Evolutionary conservation across 2,888 invertebrate species (phyloP).

Genomic region (Acanthococcus lagerstroemiae): DNA sequence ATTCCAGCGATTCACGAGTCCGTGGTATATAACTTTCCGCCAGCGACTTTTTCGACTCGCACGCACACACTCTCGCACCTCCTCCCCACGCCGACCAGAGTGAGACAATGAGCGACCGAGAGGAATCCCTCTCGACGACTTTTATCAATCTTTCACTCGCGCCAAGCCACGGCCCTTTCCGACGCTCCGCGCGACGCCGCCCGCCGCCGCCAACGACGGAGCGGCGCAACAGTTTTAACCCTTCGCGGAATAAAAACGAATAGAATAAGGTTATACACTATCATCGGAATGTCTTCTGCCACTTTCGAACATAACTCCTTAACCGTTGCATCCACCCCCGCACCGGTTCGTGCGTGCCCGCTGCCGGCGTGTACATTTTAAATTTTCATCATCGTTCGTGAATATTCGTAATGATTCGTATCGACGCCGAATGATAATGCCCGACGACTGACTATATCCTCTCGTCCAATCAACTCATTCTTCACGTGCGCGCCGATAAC

Average conservation of each 20-base stretch:
- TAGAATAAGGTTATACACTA: constrained; percentile 18
- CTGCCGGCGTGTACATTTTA: no score
- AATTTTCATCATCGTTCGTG: constrained; percentile 25
- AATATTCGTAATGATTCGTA: constrained; percentile 19
- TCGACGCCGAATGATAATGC: constrained; percentile 28
- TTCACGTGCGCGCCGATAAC: constrained; percentile 25
- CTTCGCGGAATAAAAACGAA: not conserved
- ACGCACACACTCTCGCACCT: not conserved
- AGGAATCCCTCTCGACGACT: not conserved
- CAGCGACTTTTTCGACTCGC: not conserved
- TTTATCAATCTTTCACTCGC: constrained; percentile 2
- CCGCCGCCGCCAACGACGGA: not conserved
- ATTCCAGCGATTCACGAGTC: constrained; percentile 21
- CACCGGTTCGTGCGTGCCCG: no score
- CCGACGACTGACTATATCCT: constrained; percentile 19
- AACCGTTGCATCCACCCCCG: no score
- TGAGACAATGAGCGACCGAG: not conserved
- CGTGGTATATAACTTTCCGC: constrained; percentile 11
- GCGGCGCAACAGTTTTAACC: not conserved
- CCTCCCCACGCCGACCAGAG: not conserved
- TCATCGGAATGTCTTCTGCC: constrained; percentile 26
- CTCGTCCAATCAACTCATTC: constrained; percentile 28
- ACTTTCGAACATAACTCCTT: constrained; percentile 25
- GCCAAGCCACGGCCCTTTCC: not conserved
- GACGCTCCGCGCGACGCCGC: not conserved